Conservation (phyloP, 2,113 vertebrate genomes). For the Camelus dromedarius region DNA sequence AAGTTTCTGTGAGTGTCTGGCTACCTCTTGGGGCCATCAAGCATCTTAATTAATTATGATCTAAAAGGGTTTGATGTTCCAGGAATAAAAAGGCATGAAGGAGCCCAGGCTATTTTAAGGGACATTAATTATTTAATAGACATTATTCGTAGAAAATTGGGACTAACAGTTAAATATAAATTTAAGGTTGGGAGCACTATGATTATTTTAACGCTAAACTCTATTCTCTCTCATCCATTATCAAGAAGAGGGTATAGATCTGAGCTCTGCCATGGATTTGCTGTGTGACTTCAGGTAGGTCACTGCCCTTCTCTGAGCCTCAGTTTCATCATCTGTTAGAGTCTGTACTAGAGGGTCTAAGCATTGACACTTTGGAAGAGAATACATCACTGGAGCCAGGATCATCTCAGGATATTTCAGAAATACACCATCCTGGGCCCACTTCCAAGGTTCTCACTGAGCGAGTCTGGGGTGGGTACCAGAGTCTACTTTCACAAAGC, state of each 20-base stretch:
- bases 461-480: not conserved
- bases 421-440: not conserved
- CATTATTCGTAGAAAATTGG: slow-evolving; percentile 77
- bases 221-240: not conserved
- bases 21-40: slow-evolving; percentile 63
- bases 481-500: slow-evolving; percentile 8
- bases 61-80: slow-evolving; percentile 75
- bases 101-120: slow-evolving; percentile 76
- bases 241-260: not conserved
- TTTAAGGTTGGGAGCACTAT: slow-evolving; percentile 49
- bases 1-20: slow-evolving; percentile 66
- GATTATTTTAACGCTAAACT: slow-evolving; percentile 65
- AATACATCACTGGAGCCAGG: not conserved
- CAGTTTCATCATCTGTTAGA: not conserved
- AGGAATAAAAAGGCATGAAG: slow-evolving; percentile 75
- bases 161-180: slow-evolving; percentile 74
- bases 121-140: slow-evolving; percentile 81
- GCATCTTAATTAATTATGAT: slow-evolving; percentile 82
- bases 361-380: not conserved
- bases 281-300: not conserved
- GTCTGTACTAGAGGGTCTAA: not conserved
- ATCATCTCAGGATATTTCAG: not conserved
- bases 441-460: not conserved
- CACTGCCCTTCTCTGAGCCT: not conserved
- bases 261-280: not conserved